A percentile compares a stretch with the other conserved stretches of the same genome.
phyloP scores from a whole-genome alignment of 2,797 vertebrate genomes.

The Semaprochilodus insignis region DNA sequence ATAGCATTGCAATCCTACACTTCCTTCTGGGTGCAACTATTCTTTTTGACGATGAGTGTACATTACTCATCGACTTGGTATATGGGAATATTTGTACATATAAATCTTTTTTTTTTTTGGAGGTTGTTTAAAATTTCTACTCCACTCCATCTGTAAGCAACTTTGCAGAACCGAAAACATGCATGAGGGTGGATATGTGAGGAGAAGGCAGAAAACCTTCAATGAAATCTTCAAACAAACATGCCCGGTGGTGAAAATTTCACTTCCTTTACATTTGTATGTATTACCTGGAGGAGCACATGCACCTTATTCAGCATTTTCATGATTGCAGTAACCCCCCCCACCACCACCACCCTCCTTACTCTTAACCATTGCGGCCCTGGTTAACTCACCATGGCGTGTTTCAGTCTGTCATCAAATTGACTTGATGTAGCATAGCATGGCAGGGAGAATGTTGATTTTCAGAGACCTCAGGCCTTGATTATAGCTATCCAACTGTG shows the following conservation, averaged over 20 bases:
- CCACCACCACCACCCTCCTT: background rate
- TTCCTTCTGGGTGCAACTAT: too few relatives aligned
- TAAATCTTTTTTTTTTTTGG: background rate
- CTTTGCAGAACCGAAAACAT: background rate
- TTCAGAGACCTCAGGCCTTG: slow-evolving; percentile 57
- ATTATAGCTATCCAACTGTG: slow-evolving; percentile 60
- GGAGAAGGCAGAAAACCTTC: slow-evolving; percentile 26
- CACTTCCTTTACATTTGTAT: slow-evolving; percentile 30
- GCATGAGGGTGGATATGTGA: background rate
- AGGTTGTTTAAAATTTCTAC: slow-evolving; percentile 3
- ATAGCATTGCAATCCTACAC: too few relatives aligned
- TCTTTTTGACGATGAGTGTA: too few relatives aligned
- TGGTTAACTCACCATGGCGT: slow-evolving; percentile 47
- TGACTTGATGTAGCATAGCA: slow-evolving; percentile 62
- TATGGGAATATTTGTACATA: background rate
- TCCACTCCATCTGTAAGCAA: slow-evolving; percentile 5
- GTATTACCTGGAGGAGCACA: slow-evolving; percentile 40
- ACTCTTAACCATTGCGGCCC: slow-evolving; percentile 22
- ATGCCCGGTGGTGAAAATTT: slow-evolving; percentile 1
- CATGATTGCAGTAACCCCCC: slow-evolving; percentile 24
- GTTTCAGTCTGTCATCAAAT: slow-evolving; percentile 60
- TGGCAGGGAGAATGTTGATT: slow-evolving; percentile 55
- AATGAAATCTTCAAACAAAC: slow-evolving; percentile 36
- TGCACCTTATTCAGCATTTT: slow-evolving; percentile 30
- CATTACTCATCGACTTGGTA: slow-evolving; percentile 22